Base-by-base conservation (phyloP, 1,140 invertebrate species). In the Aphaenogaster rudis region DNA sequence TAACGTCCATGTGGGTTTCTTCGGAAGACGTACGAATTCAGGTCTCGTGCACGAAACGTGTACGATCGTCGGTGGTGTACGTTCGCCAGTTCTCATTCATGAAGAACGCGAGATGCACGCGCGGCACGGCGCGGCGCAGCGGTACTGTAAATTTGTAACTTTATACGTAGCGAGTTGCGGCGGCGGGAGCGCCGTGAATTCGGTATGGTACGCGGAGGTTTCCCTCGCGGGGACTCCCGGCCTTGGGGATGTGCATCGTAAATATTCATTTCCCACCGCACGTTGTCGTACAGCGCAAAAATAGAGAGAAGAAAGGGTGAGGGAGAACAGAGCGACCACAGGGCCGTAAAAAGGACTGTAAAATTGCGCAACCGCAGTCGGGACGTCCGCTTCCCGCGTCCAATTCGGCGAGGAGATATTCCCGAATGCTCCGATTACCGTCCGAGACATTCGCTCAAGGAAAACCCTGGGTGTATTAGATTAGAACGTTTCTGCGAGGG, bases 111-210 rank as follows among this genome's bases (percentile, higher is more conserved):
- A 72, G 42, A 17, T 59, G 57, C 63, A 21, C 21, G 17, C 50
- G 8, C 21, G 9, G n/a, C 71, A 15, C n/a, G 8, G 50, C 39
- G 59, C 67, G 7, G 59, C 45, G 63, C 72, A 36, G 71, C 28
- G 39, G 86, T 78, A 61, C 36, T 87, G 85, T 89, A 90, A 89
- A 90, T 89, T 90, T 59, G 88, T 90, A 90, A 90, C 78, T 90
- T 90, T 79, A 87, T 87, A 79, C 45, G 28, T 21, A 28, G 86
- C n/a, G 72, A 61, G 66, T 71, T 63, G 54, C 69, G 50, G 50
- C 45, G 50, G 54, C 59, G 54, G 72, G 59, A 74, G 54, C 39
- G 48, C 66, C 78, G 88, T 89, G 88, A 89, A 90, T 90, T 89
- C 42, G 36, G 74, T 63, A 54, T 50, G 36, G 74, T 63, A 54